A percentile compares a stretch with the other conserved stretches of the same genome.
Evolutionary conservation across 2,113 vertebrate genomes (phyloP).

Genomic region (Macroglossus sobrinus): DNA sequence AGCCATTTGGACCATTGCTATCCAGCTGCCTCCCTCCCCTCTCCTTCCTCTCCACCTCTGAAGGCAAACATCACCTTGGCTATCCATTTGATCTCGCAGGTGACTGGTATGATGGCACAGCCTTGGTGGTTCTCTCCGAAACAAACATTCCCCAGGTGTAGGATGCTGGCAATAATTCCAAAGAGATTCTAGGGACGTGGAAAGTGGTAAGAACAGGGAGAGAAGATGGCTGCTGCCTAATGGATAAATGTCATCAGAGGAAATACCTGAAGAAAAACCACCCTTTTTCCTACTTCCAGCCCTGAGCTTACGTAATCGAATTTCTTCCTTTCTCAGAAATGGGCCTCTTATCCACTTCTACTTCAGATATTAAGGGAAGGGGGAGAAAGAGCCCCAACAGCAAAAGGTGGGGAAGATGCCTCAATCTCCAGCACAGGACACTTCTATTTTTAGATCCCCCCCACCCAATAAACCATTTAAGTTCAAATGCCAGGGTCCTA

Average conservation of each 20-base stretch:
- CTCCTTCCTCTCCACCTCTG: rapidly evolving
- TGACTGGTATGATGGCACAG: constrained; percentile 83
- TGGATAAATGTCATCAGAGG: rapidly evolving
- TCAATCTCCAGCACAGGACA: neutral
- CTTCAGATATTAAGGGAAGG: neutral
- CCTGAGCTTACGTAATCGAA: neutral
- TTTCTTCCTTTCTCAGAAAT: neutral
- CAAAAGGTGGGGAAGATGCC: neutral
- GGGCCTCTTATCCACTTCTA: neutral
- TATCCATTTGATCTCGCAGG: constrained; percentile 90
- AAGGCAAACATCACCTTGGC: constrained; percentile 85
- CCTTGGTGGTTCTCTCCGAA: constrained; percentile 90
- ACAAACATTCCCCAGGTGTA: constrained; percentile 95
- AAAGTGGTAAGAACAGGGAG: neutral
- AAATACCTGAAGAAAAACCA: rapidly evolving
- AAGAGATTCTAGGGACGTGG: constrained; percentile 86
- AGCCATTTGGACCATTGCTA: rapidly evolving
- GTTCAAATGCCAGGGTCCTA: neutral
- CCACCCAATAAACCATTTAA: neutral
- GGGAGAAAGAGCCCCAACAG: neutral
- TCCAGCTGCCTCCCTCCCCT: too few relatives aligned
- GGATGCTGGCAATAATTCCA: constrained; percentile 92
- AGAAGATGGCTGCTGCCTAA: rapidly evolving
- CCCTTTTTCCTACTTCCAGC: neutral
- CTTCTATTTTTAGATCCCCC: neutral